Base-by-base conservation (phyloP, 2,797 vertebrate species). In the Oreortyx pictus region DNA sequence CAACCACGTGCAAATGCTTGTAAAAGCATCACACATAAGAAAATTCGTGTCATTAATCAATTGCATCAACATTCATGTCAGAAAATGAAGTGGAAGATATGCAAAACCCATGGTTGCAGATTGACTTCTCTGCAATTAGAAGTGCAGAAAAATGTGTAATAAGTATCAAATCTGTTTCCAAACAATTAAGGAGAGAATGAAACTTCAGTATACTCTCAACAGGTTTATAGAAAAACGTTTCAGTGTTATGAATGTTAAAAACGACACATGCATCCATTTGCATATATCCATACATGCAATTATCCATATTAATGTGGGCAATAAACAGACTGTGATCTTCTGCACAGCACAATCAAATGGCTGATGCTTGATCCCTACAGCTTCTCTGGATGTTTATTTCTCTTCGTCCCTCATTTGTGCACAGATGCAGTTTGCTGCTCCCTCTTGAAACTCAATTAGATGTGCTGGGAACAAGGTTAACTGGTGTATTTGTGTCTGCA, bases 91-190 rank as follows among this genome's bases (percentile, higher is more conserved):
- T 6, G 71, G 68, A 44, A 54, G 9, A 9, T 35, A 25, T 68
- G 71, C 37, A 49, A 33, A 54, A 2, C 31, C 56, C 60, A 18
- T 22, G 24, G 43, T 46, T 79, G 59, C 78, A 44, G 66, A 49
- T 50, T 77, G 52, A 78, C 79, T 39, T 61, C 88, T 17, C 7
- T 2, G 33, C 70, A 64, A 41, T 31, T 19, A 75, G 27, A 41
- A 39, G 86, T 2, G 56, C 61, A 59, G 57, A 3, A 33, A 76
- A 71, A 86, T 12, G 61, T 37, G 66, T 24, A 19, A 27, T 20
- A 37, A 81, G 70, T 19, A 75, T 5, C 33, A 37, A 82, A 62
- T 47, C 49, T 73, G 50, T 76, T 83, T 78, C 88, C 92, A 92
- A 92, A 86, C 62, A 64, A 77, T 74, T 33, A 35, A n/a, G 18